Percentiles rank a stretch among this genome's conserved stretches.
Evolutionary conservation across 2,113 vertebrate species (phyloP).

Genomic region (Megaceryle torquata): DNA sequence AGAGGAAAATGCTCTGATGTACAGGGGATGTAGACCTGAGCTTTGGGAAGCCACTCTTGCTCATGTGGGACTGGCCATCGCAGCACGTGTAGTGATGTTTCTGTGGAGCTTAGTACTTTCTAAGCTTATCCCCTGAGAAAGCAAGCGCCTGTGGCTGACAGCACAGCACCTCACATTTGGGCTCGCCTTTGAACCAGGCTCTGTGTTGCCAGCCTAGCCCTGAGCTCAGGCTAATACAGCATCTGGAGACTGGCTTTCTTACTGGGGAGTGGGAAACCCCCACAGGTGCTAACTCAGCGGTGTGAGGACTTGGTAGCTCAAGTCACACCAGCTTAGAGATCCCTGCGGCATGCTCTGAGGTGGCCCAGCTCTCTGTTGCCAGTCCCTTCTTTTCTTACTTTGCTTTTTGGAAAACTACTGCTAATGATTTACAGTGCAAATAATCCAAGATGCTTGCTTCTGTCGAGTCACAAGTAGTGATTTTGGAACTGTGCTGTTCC

Average conservation of each 20-base stretch:
- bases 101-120: background rate
- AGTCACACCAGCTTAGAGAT: background rate
- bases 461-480: background rate
- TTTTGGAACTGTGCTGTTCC: slow-evolving; percentile 5
- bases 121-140: background rate
- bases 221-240: background rate
- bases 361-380: background rate
- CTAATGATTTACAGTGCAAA: background rate
- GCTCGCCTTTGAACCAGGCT: background rate
- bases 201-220: background rate
- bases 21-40: background rate
- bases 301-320: background rate
- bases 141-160: rapidly evolving
- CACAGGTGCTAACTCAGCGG: background rate
- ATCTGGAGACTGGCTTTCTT: background rate
- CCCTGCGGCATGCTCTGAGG: background rate
- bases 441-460: background rate
- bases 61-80: background rate
- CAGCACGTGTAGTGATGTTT: background rate
- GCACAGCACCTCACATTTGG: rapidly evolving
- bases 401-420: background rate
- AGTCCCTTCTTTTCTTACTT: background rate
- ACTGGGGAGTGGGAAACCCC: background rate
- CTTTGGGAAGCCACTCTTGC: background rate
- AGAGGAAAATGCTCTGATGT: background rate